These are phyloP conservation scores for Nasua narica DNA, from an alignment of 2,797 vertebrate species.

Conservation along the genomic window DNA sequence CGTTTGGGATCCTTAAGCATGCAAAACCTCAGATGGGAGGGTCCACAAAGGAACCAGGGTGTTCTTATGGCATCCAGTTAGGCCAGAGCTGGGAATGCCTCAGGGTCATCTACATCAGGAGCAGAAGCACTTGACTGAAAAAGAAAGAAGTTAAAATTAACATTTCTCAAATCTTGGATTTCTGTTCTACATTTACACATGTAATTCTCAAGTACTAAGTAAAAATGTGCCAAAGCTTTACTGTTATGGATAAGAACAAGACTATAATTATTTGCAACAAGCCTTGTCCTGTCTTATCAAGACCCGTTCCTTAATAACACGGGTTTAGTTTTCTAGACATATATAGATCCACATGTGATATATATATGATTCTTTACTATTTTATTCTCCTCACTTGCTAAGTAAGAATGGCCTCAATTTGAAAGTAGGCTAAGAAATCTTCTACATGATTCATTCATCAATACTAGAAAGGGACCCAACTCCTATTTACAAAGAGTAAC, in stretches of 20 bases:
- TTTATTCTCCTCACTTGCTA: neutral
- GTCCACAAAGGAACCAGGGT: constrained; percentile 88
- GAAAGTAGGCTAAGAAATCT: constrained; percentile 1
- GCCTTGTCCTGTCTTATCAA: neutral
- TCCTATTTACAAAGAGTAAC: neutral
- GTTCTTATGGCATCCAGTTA: constrained; percentile 90
- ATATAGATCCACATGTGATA: neutral
- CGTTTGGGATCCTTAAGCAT: constrained; percentile 98
- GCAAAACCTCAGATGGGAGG: constrained; percentile 97
- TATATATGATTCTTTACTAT: neutral
- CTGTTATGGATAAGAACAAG: neutral
- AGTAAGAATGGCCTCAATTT: neutral
- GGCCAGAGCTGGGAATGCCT: constrained; percentile 98
- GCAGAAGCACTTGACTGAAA: constrained; percentile 94
- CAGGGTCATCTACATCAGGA: constrained; percentile 98
- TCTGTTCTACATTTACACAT: neutral
- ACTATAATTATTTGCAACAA: neutral
- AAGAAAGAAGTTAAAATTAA: constrained; percentile 65
- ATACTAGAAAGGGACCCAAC: neutral
- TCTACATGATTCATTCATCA: neutral
- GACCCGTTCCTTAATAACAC: neutral
- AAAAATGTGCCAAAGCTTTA: constrained; percentile 4
- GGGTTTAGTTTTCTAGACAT: neutral
- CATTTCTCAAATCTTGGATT: neutral
- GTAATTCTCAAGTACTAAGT: neutral